Evolutionary conservation across 2,797 vertebrate genomes (phyloP), one percentile per base, ranked within the genome.

Genomic region (Sphenodon punctatus): DNA sequence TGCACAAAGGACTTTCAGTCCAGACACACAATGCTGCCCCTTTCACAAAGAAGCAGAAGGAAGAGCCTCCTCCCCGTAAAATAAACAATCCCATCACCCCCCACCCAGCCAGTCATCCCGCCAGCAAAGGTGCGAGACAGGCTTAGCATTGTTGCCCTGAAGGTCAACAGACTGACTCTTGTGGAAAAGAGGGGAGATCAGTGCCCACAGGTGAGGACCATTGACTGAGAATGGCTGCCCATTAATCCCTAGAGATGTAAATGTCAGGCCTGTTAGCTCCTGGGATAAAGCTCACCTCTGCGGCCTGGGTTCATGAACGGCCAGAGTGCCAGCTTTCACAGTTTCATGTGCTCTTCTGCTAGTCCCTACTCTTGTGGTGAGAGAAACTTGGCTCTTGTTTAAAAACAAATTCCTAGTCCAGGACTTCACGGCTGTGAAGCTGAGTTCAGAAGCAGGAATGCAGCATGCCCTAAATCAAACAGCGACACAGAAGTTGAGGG

Each of bases 51-150:
- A 78, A 38, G 16, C 45, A 10, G 86, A 80, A 91, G 89, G 86
- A 89, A 91, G 85, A 85, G 48, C 30, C 68, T 73, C 76, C 75
- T 91, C 71, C 80, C 15, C 3, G 19, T 14, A 66, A 88, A 27
- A 86, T 77, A 92, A 91, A 88, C 87, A 87, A 13, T 14, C 23
- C 30, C 23, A 19, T 19, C 83, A 10, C 10, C 70, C 69, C 43
- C 67, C 82, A 67, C 53, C 59, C 49, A 1, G 41, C 75, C 66
- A 42, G 46, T 70, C 60, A 22, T 27, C 6, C 14, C 48, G 34
- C 34, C 15, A 58, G 55, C 14, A 80, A 53, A 68, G 30, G 39
- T 53, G 16, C 2, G 55, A 17, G 8, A 42, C 3, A 1, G 2
- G 23, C 61, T 73, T 75, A 36, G 34, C 15, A 10, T 4, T 46